Percentiles rank a stretch among this genome's conserved stretches.
phyloP scores from a whole-genome alignment of 2,113 vertebrate genomes.

The Archocentrus centrarchus region DNA sequence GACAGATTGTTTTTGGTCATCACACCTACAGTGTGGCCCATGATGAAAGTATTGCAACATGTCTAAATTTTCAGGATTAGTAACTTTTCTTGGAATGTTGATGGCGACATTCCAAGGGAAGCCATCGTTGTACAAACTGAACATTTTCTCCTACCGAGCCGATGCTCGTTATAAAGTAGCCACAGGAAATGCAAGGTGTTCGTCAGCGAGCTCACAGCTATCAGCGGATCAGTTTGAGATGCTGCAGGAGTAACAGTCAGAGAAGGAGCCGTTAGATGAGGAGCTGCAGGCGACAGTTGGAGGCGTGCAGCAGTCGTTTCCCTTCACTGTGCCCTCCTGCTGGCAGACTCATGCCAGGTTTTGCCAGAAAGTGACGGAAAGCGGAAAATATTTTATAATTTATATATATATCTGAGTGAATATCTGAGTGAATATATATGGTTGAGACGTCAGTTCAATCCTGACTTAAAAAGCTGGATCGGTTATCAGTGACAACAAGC shows the following conservation, averaged over 20 bases:
- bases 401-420: too few relatives aligned
- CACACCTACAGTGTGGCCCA: background rate
- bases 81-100: accelerated
- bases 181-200: background rate
- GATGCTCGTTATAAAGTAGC: conserved; percentile 1
- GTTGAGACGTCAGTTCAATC: too few relatives aligned
- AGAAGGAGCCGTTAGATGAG: background rate
- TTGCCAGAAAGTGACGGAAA: accelerated
- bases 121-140: accelerated
- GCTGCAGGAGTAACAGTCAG: background rate
- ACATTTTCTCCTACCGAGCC: background rate
- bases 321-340: background rate
- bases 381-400: background rate
- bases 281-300: background rate
- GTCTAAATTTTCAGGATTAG: background rate
- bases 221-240: background rate
- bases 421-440: too few relatives aligned
- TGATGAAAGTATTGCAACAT: background rate
- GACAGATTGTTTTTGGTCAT: background rate
- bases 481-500: background rate
- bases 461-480: background rate
- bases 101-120: background rate
- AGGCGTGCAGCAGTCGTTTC: background rate
- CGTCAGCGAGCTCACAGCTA: background rate
- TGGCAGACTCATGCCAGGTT: background rate